Percentiles rank a stretch among this genome's conserved stretches.
These are phyloP conservation scores for Colossoma macropomum DNA, from an alignment of 2,113 vertebrate species.

Conservation along the genomic window DNA sequence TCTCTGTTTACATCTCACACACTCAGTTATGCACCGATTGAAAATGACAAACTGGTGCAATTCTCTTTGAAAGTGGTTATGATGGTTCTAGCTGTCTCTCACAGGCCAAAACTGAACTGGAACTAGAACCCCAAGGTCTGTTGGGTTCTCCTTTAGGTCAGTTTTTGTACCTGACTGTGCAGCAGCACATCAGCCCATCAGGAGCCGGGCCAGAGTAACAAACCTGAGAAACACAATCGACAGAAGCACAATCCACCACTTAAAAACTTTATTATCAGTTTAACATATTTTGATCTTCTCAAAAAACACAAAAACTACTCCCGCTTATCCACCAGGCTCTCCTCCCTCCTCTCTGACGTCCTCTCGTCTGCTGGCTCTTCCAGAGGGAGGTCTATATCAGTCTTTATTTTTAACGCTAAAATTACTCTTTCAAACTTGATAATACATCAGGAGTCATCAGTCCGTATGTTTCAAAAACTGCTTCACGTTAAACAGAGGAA, in stretches of 20 bases:
- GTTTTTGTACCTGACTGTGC: too few species aligned
- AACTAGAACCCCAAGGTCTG: too few species aligned
- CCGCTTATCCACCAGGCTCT: slow-evolving; percentile 23
- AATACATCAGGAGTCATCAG: slow-evolving; percentile 22
- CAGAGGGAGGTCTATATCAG: not conserved
- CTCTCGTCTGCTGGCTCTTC: not conserved
- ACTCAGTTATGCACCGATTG: too few species aligned
- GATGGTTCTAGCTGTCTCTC: too few species aligned
- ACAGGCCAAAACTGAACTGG: too few species aligned
- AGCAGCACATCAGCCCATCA: too few species aligned
- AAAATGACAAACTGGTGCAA: too few species aligned
- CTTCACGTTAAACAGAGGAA: slow-evolving; percentile 22
- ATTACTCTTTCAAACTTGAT: slow-evolving; percentile 18
- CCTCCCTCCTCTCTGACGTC: not conserved
- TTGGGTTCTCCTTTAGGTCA: too few species aligned
- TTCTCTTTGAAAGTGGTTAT: too few species aligned
- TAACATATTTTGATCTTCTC: slow-evolving; percentile 53
- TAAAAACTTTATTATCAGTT: slow-evolving; percentile 55
- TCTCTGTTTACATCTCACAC: too few species aligned
- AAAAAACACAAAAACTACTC: slow-evolving; percentile 49
- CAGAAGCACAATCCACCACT: not conserved
- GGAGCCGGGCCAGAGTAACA: too few species aligned
- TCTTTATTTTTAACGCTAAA: slow-evolving; percentile 10
- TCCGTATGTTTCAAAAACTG: slow-evolving; percentile 15
- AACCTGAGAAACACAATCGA: too few species aligned